A percentile compares a stretch with the other conserved stretches of the same genome.
Conservation (phyloP, 2,797 vertebrate species). For the Liasis olivaceus region DNA sequence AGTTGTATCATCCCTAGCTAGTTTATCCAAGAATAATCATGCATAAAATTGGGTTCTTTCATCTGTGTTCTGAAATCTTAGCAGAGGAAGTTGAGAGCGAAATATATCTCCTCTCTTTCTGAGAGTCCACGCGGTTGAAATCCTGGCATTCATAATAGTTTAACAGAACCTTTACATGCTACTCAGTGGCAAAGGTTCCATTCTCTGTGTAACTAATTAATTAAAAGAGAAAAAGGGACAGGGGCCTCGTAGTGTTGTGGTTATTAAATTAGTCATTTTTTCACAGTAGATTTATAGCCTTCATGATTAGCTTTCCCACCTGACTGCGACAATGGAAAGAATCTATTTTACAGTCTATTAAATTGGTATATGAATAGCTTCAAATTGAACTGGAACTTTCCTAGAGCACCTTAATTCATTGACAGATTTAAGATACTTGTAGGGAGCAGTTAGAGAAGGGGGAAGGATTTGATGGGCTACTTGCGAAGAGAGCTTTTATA, state of each 20-base stretch:
- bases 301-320: constrained; percentile 62
- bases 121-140: fast-evolving
- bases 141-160: neutral
- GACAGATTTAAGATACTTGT: constrained; percentile 10
- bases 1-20: neutral
- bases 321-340: constrained; percentile 52
- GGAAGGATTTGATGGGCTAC: neutral
- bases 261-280: constrained; percentile 59
- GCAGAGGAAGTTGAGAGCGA: neutral
- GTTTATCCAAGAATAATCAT: neutral
- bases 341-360: constrained; percentile 59
- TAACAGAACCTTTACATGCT: neutral
- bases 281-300: constrained; percentile 50
- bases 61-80: neutral
- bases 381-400: constrained; percentile 60
- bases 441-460: neutral
- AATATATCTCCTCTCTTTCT: fast-evolving
- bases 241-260: constrained; percentile 13
- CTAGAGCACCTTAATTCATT: constrained; percentile 48
- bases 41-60: constrained; percentile 9
- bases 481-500: neutral
- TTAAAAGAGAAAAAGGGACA: constrained; percentile 44
- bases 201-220: constrained; percentile 39
- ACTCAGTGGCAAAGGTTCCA: neutral
- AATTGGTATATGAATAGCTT: constrained; percentile 61